Base-by-base conservation (phyloP, 1,140 invertebrate genomes). In the Venustaconcha ellipsiformis region DNA sequence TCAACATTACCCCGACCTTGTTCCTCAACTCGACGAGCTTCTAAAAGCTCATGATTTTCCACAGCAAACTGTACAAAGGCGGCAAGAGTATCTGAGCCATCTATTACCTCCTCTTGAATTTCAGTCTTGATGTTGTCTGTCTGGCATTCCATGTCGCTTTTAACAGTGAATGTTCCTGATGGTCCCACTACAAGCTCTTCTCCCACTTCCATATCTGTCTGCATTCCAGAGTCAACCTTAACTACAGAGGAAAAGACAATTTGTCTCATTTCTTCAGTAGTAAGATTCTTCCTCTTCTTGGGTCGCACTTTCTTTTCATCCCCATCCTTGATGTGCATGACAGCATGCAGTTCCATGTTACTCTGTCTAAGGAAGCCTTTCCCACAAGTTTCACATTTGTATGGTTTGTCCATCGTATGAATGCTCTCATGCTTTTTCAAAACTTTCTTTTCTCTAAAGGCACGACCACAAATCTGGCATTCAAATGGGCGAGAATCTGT, bases 321-420 rank as follows among this genome's bases (percentile, higher is more conserved):
- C 5, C 73, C 73, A 18, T 75, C 73, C 55, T 65, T 73, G 26
- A 64, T 59, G 63, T 79, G 78, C 59, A 71, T 71, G 14, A 70
- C 62, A 30, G 67, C 60, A 48, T 79, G 78, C 14, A 74, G 64
- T 5, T 70, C 72, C 18, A 79, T 60, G 64, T 74, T 71, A 20
- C 67, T 71, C 20, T 74, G 66, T 17, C 72, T 70, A 11, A 76
- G 59, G 57, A 80, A 77, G 30, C 66, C 67, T 23, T 74, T 77
- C 3, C 68, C 74, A 60, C 78, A 80, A 11, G 71, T 60, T 23
- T 74, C 71, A 74, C 78, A 80, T 57, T 70, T 72, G 62, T 70
- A 80, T 14, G 76, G 76, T 18, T 63, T 55, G 15, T 80, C 78
- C 17, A 66, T 62, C 15, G 67, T 70, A 58, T 80, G 78, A 20